These are phyloP conservation scores for Drosophila takahashii DNA, from an alignment of 1,140 invertebrate species.

Conservation along the genomic window DNA sequence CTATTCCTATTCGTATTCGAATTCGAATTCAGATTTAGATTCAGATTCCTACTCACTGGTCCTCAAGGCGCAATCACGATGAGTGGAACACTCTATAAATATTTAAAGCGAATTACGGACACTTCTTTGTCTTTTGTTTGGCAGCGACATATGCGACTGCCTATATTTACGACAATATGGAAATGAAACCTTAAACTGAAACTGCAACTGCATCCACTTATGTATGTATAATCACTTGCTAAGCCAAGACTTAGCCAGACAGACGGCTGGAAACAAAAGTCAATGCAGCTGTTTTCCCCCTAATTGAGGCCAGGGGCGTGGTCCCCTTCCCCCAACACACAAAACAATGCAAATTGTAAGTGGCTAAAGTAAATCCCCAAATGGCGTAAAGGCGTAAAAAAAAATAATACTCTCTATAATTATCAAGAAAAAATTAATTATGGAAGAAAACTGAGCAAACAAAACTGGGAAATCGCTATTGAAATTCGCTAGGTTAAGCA, in stretches of 20 bases:
- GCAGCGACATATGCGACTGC: conserved; percentile 16
- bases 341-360: conserved; percentile 38
- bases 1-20: conserved; percentile 28
- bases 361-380: conserved; percentile 29
- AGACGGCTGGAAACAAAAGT: conserved; percentile 50
- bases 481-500: conserved; percentile 22
- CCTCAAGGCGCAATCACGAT: conserved; percentile 13
- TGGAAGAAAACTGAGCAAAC: conserved; percentile 46
- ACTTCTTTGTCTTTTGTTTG: conserved; percentile 12
- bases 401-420: conserved; percentile 44
- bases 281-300: conserved; percentile 42
- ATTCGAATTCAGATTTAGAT: conserved; percentile 12
- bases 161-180: conserved; percentile 6
- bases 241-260: conserved; percentile 45
- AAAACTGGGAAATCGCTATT: conserved; percentile 17
- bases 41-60: conserved; percentile 12
- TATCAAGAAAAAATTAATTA: conserved; percentile 39
- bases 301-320: conserved; percentile 43
- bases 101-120: conserved; percentile 53
- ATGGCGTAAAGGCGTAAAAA: conserved; percentile 24
- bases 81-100: conserved; percentile 47
- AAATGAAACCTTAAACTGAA: not conserved
- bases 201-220: conserved; percentile 21
- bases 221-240: conserved; percentile 42
- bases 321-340: not conserved